Evolutionary conservation across 2,888 invertebrate species (phyloP).

Genomic region (Rhorus exstirpatorius): DNA sequence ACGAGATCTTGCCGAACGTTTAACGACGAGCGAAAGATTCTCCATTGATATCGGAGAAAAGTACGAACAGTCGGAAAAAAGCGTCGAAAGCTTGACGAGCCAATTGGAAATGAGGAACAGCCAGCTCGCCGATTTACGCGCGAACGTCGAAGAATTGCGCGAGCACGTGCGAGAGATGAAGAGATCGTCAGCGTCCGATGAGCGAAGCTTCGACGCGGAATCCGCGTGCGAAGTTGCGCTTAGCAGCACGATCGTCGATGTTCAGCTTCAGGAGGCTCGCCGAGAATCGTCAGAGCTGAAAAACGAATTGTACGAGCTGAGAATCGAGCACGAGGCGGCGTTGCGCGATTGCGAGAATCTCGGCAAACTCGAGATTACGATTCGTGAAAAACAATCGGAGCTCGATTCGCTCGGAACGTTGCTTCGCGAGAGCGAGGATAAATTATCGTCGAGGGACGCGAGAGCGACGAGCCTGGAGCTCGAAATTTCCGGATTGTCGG

Average conservation of each 20-base stretch:
- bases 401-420: constrained; percentile 3
- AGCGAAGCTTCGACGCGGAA: constrained; percentile 82
- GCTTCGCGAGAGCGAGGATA: neutral
- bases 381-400: constrained; percentile 11
- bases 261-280: constrained; percentile 85
- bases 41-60: constrained; percentile 75
- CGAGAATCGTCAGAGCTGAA: constrained; percentile 77
- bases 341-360: constrained; percentile 48
- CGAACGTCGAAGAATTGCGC: constrained; percentile 80
- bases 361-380: constrained; percentile 18
- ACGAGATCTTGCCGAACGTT: constrained; percentile 86
- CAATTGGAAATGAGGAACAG: constrained; percentile 79
- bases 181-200: constrained; percentile 67
- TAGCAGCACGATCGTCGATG: constrained; percentile 82
- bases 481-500: constrained; percentile 35
- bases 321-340: constrained; percentile 56
- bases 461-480: constrained; percentile 29
- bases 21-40: constrained; percentile 73
- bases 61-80: constrained; percentile 74
- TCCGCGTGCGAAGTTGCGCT: constrained; percentile 77
- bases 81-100: constrained; percentile 74
- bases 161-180: constrained; percentile 78
- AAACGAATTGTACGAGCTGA: constrained; percentile 61
- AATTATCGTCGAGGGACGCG: constrained; percentile 5
- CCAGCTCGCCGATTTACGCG: constrained; percentile 78